Evolutionary conservation across 2,113 vertebrate genomes (phyloP).

Genomic region (Plecturocebus donacophilus): DNA sequence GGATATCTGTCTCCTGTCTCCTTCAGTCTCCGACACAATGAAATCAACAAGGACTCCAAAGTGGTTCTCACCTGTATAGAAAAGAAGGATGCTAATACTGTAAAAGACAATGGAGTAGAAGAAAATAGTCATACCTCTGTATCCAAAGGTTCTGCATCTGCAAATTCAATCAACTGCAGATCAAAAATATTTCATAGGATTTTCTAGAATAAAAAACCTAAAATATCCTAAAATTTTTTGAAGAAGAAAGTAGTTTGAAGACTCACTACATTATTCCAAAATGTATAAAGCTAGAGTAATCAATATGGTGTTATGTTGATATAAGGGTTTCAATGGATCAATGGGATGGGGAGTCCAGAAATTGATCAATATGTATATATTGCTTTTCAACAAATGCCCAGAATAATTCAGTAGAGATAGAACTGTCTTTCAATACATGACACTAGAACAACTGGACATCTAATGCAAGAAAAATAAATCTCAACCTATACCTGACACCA

Average conservation of each 20-base stretch:
- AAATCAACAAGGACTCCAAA: not conserved
- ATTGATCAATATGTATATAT: not conserved
- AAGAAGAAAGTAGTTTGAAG: not conserved
- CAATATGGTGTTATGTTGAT: too few species aligned
- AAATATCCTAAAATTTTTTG: not conserved
- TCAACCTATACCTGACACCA: not conserved
- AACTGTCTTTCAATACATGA: not conserved
- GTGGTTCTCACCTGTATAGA: not conserved
- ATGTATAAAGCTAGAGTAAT: not conserved
- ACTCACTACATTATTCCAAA: not conserved
- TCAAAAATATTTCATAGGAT: too few species aligned
- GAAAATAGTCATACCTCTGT: too few species aligned
- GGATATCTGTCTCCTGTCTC: not conserved
- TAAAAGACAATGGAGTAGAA: not conserved
- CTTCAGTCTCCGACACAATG: not conserved
- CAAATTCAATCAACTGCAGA: too few species aligned
- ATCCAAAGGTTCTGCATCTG: too few species aligned
- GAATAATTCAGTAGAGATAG: not conserved
- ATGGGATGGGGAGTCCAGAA: not conserved
- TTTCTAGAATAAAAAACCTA: not conserved
- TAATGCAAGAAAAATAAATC: not conserved
- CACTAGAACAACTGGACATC: not conserved
- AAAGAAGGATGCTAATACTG: not conserved
- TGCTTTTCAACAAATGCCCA: not conserved
- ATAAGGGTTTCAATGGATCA: not conserved